These are phyloP conservation scores for Thomomys bottae DNA, from an alignment of 2,113 vertebrate species.

Conservation along the genomic window DNA sequence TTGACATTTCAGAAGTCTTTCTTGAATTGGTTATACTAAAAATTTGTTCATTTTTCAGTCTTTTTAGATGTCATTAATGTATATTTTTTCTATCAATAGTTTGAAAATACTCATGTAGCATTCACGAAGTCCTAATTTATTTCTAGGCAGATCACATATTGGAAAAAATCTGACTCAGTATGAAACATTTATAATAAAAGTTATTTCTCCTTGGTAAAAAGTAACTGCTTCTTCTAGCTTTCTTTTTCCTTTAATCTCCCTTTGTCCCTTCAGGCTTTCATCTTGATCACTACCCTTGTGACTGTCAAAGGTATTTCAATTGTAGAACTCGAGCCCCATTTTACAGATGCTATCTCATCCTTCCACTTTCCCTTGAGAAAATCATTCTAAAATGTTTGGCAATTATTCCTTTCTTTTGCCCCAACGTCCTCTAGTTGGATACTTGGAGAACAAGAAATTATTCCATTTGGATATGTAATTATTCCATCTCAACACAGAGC, in stretches of 20 bases:
- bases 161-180: constrained; percentile 34
- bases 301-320: constrained; percentile 1
- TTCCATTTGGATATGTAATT: constrained; percentile 12
- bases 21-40: constrained; percentile 7
- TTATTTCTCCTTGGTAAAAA: constrained; percentile 45
- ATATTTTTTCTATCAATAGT: not conserved
- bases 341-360: not conserved
- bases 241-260: not conserved
- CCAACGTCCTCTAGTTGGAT: not conserved
- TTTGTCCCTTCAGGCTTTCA: no score
- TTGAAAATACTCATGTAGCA: constrained; percentile 49
- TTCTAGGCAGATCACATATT: constrained; percentile 44
- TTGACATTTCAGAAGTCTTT: not conserved
- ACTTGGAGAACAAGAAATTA: constrained; percentile 15
- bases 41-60: constrained; percentile 8
- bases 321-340: not conserved
- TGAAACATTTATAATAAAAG: constrained; percentile 51
- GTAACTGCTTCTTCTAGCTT: not conserved
- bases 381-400: not conserved
- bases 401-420: constrained; percentile 20
- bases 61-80: not conserved
- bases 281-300: not conserved
- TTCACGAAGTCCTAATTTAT: constrained; percentile 54
- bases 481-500: constrained; percentile 50
- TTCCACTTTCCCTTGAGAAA: not conserved